Percentiles rank a stretch among this genome's conserved stretches.
phyloP scores from a whole-genome alignment of 2,797 vertebrate species.

The Tapirus indicus region DNA sequence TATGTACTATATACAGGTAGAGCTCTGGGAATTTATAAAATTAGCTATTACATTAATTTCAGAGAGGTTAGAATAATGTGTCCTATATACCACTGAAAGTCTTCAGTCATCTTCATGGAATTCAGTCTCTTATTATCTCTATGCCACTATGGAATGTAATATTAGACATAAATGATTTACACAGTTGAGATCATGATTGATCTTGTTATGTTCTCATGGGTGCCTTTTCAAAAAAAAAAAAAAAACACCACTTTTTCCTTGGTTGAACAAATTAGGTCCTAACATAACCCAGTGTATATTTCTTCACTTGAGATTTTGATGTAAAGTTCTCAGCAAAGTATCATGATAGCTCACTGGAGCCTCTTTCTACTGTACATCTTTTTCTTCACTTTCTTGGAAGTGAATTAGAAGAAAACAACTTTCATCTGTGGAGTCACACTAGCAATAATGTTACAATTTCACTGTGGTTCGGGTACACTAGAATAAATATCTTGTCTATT shows the following conservation, averaged over 20 bases:
- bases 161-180: background rate
- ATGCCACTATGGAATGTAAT: background rate
- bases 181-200: background rate
- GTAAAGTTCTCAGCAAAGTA: background rate
- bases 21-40: constrained; percentile 62
- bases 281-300: background rate
- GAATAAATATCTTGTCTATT: background rate
- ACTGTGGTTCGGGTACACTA: accelerated
- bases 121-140: constrained; percentile 4
- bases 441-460: background rate
- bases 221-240: background rate
- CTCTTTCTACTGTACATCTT: background rate
- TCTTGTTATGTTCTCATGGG: background rate
- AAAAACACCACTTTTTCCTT: background rate
- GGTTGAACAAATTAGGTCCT: background rate
- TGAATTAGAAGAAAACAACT: background rate
- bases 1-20: background rate
- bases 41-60: constrained; percentile 60
- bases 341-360: background rate
- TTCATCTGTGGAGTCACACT: background rate
- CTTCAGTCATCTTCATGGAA: background rate
- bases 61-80: constrained; percentile 26
- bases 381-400: background rate
- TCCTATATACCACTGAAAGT: constrained; percentile 31
- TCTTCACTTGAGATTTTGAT: background rate